These are phyloP conservation scores for Blastomussa wellsi DNA, from an alignment of 92 coral and sea anemone species.

Conservation along the genomic window DNA sequence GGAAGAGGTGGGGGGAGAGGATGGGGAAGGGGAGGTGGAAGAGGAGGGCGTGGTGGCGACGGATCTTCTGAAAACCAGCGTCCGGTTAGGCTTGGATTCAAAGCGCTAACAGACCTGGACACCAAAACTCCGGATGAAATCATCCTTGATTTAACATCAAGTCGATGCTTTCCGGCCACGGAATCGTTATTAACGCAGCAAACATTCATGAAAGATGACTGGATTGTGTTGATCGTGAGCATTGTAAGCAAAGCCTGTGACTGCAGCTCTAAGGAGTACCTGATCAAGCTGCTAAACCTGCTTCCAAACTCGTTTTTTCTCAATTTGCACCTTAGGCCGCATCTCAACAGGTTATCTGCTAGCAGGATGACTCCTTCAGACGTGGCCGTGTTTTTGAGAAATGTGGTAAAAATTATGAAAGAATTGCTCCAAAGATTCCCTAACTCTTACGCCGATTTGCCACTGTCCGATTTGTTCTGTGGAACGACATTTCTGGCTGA, in stretches of 20 bases:
- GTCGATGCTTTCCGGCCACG: slow-evolving; percentile 71
- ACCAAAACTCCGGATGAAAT: slow-evolving; percentile 75
- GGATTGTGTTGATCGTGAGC: slow-evolving; percentile 63
- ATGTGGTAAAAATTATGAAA: slow-evolving; percentile 63
- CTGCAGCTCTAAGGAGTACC: slow-evolving; percentile 57
- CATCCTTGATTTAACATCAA: slow-evolving; percentile 75
- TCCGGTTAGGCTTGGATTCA: slow-evolving; percentile 64
- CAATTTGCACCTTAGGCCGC: slow-evolving; percentile 48
- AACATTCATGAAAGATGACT: slow-evolving; percentile 58
- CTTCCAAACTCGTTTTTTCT: slow-evolving; percentile 70
- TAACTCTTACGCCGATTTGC: slow-evolving; percentile 66
- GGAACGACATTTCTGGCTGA: slow-evolving; percentile 20
- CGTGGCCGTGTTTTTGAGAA: slow-evolving; percentile 43
- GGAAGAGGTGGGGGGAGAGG: slow-evolving; percentile 31
- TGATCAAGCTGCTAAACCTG: slow-evolving; percentile 60
- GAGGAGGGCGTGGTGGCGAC: slow-evolving; percentile 29
- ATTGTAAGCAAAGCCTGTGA: slow-evolving; percentile 78
- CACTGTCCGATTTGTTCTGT: slow-evolving; percentile 62
- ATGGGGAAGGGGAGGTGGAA: slow-evolving; percentile 40
- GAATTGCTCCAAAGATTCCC: slow-evolving; percentile 70
- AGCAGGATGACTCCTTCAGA: slow-evolving; percentile 29
- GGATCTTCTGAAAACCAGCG: slow-evolving; percentile 27
- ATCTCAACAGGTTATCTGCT: slow-evolving; percentile 63
- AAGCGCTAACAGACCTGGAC: slow-evolving; percentile 57
- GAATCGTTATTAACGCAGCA: slow-evolving; percentile 49